These are phyloP conservation scores for Cataglyphis cursor DNA, from an alignment of 2,888 invertebrate genomes.

Conservation along the genomic window DNA sequence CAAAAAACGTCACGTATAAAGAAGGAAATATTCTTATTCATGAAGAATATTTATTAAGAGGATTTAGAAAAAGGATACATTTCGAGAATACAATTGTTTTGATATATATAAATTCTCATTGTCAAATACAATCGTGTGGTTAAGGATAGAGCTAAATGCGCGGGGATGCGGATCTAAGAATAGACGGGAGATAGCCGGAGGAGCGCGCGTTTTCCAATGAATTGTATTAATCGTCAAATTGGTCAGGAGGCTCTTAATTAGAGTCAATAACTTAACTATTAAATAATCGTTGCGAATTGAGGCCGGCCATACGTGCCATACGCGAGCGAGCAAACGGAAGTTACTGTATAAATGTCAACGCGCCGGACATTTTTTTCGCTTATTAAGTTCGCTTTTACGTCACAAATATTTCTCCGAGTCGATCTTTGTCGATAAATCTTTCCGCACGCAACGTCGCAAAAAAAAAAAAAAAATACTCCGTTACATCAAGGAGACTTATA, in stretches of 20 bases:
- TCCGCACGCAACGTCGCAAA: constrained; percentile 6
- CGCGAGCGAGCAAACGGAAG: constrained; percentile 43
- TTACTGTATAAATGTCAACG: constrained; percentile 27
- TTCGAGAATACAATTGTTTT: too few species aligned
- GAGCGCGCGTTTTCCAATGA: constrained; percentile 84
- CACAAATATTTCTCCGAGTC: neutral
- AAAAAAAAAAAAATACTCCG: constrained; percentile 40
- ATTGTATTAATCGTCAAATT: constrained; percentile 87
- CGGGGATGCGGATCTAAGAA: constrained; percentile 36
- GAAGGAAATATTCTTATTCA: too few species aligned
- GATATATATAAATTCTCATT: too few species aligned
- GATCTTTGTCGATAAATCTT: constrained; percentile 22
- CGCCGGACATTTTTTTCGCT: constrained; percentile 31
- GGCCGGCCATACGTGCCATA: constrained; percentile 83
- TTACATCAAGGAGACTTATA: neutral
- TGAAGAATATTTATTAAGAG: too few species aligned
- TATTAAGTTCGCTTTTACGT: neutral
- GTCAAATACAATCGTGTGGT: too few species aligned
- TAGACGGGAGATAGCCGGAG: constrained; percentile 28
- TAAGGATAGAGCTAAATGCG: neutral
- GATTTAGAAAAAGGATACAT: too few species aligned
- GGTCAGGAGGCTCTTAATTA: constrained; percentile 85
- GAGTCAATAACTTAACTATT: constrained; percentile 86
- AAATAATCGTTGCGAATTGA: constrained; percentile 86
- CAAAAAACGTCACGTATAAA: too few species aligned